phyloP scores from a whole-genome alignment of 2,888 invertebrate genomes.

The Petrolisthes manimaculis region DNA sequence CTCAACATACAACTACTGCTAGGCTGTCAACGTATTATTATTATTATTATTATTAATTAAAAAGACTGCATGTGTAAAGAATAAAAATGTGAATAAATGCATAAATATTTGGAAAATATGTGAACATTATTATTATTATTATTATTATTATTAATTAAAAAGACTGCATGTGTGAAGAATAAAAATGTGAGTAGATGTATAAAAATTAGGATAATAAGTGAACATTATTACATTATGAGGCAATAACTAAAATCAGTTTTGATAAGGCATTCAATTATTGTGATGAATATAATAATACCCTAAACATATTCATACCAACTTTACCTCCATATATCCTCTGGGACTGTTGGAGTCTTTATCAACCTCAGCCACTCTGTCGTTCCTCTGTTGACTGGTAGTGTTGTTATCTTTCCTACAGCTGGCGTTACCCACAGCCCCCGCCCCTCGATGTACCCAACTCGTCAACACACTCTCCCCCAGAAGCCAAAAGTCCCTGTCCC shows the following conservation, averaged over 20 bases:
- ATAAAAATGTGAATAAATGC: too few species aligned
- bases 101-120: too few species aligned
- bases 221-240: too few species aligned
- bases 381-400: background rate
- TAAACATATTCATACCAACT: background rate
- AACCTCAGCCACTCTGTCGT: background rate
- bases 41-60: background rate
- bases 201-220: too few species aligned
- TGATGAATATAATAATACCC: too few species aligned
- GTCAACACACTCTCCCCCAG: conserved; percentile 42
- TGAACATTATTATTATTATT: background rate
- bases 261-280: too few species aligned
- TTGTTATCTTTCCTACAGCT: background rate
- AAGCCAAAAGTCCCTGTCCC: conserved; percentile 52
- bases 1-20: conserved; percentile 42
- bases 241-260: too few species aligned
- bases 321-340: background rate
- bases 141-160: background rate
- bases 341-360: background rate
- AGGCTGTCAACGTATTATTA: conserved; percentile 9
- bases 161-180: too few species aligned
- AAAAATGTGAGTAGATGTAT: too few species aligned
- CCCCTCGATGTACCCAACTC: conserved; percentile 40
- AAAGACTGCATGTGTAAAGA: too few species aligned
- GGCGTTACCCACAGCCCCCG: conserved; percentile 35